Conservation (phyloP, 2,888 invertebrate genomes). For the Nomada ruficornis region DNA sequence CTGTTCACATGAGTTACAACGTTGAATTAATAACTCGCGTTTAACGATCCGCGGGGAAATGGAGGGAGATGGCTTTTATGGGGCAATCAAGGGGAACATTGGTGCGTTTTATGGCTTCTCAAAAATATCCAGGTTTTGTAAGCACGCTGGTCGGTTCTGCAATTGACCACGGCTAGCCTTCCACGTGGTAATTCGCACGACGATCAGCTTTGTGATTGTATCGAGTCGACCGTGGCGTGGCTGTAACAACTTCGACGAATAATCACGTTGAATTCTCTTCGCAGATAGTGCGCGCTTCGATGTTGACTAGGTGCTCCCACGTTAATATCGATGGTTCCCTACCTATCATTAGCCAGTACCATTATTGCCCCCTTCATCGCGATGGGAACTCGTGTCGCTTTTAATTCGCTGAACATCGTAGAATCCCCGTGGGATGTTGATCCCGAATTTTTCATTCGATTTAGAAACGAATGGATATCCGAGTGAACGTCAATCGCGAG, state of each 20-base stretch:
- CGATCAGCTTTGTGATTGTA: slow-evolving; percentile 9
- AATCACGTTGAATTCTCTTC: slow-evolving; percentile 12
- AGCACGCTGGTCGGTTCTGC: too few species aligned
- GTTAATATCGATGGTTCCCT: not conserved
- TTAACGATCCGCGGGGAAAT: not conserved
- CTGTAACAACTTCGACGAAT: slow-evolving; percentile 1
- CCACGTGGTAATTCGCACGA: slow-evolving; percentile 15
- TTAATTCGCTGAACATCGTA: not conserved
- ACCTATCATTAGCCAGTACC: too few species aligned
- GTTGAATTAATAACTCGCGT: slow-evolving; percentile 14
- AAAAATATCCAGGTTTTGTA: not conserved
- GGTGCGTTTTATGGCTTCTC: not conserved
- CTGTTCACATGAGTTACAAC: not conserved
- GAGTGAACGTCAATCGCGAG: not conserved
- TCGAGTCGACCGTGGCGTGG: not conserved
- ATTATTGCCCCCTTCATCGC: too few species aligned
- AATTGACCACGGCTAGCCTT: not conserved
- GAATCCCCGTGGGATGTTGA: not conserved
- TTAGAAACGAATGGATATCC: not conserved
- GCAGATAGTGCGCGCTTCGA: slow-evolving; percentile 22
- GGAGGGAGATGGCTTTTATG: not conserved
- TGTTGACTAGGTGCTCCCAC: slow-evolving; percentile 10
- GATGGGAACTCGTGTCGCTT: not conserved
- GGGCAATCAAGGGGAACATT: not conserved
- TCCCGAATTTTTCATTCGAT: not conserved